Evolutionary conservation across 2,797 vertebrate species (phyloP), one percentile per base, ranked within the genome.

Genomic region (Helostoma temminkii): DNA sequence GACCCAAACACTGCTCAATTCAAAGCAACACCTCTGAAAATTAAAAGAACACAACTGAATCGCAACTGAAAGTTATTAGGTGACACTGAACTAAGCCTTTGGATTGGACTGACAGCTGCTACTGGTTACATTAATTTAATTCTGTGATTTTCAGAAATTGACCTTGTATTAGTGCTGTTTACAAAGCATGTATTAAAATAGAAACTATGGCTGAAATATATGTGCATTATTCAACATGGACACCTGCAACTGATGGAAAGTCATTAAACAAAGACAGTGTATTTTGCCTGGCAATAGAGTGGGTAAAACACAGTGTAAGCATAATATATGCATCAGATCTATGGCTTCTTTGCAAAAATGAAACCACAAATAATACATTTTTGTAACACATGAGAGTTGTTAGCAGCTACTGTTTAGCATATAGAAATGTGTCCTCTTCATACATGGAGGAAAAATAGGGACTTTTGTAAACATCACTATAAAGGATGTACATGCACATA

Each of bases 51-150:
- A 65, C 74, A 74, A 78, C 24, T 68, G 39, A 68, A 71, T 54
- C n/a, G 59, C 75, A 67, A 74, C 30, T 70, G 59, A 71, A 65
- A 68, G 62, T 28, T 60, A 82, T 82, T 76, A 67, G 74, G 73
- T 84, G 62, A 72, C 74, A 43, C 39, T 37, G 15, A 50, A 42
- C 43, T 68, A 64, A 69, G 66, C 16, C 34, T 53, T 41, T 21
- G 30, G 30, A 57, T 36, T 50, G 10, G 25, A 66, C 3, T 39
- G 53, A 64, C 65, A 74, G 78, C 71, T 53, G 64, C 28, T 70
- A 42, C 71, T 63, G 32, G n/a, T 60, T 59, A 4, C 19, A 9
- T 26, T 26, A 3, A 3, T 26, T 55, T 58, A 8, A 60, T 63
- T 70, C 34, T 42, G 10, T 61, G 30, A 45, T 62, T 57, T 34